Conservation (phyloP, 2,888 invertebrate genomes). For the Cyaniris semiargus region DNA sequence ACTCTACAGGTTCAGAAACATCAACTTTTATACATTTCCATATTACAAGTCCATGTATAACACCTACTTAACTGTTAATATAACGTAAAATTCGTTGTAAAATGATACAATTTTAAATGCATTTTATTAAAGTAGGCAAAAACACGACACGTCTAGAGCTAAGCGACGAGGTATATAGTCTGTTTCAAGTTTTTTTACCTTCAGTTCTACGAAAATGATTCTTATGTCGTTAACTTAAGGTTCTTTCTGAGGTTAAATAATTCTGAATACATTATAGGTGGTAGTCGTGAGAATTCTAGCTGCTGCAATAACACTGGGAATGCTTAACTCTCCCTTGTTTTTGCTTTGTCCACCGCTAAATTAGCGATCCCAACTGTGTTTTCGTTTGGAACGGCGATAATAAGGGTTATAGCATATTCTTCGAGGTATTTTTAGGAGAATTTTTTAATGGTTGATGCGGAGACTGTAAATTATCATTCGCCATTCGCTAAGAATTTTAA, state of each 20-base stretch:
- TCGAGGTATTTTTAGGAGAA: not conserved
- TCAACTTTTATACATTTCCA: too few relatives aligned
- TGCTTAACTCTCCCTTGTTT: conserved; percentile 53
- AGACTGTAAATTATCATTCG: not conserved
- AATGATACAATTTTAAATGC: conserved; percentile 32
- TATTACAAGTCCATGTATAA: not conserved
- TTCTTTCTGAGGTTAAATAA: not conserved
- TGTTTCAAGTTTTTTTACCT: not conserved
- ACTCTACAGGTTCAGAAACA: too few relatives aligned
- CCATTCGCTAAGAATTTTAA: too few relatives aligned
- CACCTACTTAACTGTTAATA: not conserved
- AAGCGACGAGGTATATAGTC: conserved; percentile 37
- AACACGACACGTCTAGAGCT: conserved; percentile 24
- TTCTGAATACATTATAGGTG: conserved; percentile 26
- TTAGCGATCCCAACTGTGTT: conserved; percentile 50
- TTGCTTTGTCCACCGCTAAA: conserved; percentile 51
- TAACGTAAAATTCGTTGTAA: not conserved
- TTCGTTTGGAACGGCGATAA: conserved; percentile 36
- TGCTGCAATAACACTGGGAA: conserved; percentile 46
- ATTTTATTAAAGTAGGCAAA: conserved; percentile 30
- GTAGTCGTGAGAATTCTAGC: conserved; percentile 49
- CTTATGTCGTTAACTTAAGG: not conserved
- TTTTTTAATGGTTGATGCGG: not conserved
- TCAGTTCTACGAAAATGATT: not conserved
- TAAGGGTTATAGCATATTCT: conserved; percentile 15